Evolutionary conservation across 2,888 invertebrate species (phyloP).

Genomic region (Eulithis testata): DNA sequence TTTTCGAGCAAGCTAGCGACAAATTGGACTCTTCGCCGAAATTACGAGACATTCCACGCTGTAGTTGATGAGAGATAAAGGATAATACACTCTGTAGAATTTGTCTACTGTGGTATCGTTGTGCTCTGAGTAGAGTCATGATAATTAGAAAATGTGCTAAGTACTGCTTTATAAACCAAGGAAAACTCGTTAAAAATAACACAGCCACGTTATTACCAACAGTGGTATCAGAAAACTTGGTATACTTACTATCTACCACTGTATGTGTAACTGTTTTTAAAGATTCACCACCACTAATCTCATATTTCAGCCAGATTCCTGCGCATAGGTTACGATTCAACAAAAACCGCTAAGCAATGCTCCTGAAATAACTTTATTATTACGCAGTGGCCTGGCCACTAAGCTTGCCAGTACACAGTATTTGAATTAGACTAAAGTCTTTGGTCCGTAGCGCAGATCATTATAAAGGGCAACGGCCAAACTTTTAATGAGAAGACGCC

Average conservation of each 20-base stretch:
- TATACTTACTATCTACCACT: too few species aligned
- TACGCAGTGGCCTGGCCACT: background rate
- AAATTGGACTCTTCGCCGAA: constrained; percentile 33
- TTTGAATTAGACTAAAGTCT: constrained; percentile 54
- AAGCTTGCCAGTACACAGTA: constrained; percentile 42
- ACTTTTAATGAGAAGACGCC: constrained; percentile 72
- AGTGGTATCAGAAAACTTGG: too few species aligned
- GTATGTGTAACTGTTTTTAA: too few species aligned
- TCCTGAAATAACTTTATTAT: too few species aligned
- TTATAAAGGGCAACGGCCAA: constrained; percentile 62
- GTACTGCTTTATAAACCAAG: constrained; percentile 5
- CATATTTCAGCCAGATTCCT: too few species aligned
- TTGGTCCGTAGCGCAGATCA: constrained; percentile 61
- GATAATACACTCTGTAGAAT: constrained; percentile 19
- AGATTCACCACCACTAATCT: too few species aligned
- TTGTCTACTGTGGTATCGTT: constrained; percentile 18
- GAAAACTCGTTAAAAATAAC: constrained; percentile 5
- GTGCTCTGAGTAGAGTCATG: constrained; percentile 8
- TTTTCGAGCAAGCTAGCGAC: constrained; percentile 37
- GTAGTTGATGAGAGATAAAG: constrained; percentile 21
- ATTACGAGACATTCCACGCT: constrained; percentile 23
- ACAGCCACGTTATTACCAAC: background rate
- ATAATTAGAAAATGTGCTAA: constrained; percentile 11
- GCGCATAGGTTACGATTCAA: too few species aligned
- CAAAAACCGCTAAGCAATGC: too few species aligned